These are phyloP conservation scores for Gouania willdenowi DNA, from an alignment of 2,797 vertebrate species.

Conservation along the genomic window DNA sequence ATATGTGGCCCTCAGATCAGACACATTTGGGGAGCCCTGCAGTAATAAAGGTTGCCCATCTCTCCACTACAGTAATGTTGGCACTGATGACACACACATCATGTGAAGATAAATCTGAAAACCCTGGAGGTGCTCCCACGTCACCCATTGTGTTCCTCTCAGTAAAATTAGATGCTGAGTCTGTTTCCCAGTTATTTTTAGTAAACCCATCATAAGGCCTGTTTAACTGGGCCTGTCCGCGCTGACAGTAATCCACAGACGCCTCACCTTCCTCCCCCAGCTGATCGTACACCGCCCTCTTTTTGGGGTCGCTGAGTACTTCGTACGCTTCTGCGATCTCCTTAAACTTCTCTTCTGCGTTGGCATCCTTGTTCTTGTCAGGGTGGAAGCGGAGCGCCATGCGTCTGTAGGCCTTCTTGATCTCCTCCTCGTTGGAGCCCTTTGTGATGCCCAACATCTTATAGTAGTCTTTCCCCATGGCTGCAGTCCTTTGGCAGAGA, in stretches of 20 bases:
- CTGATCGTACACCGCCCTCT: slow-evolving; percentile 92
- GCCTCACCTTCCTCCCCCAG: slow-evolving; percentile 96
- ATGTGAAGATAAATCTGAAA: slow-evolving; percentile 10
- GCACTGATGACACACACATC: slow-evolving; percentile 7
- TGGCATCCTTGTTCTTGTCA: slow-evolving; percentile 96
- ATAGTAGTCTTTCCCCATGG: slow-evolving; percentile 98
- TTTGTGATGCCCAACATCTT: slow-evolving; percentile 92
- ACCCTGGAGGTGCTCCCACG: slow-evolving; percentile 9
- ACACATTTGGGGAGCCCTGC: no score
- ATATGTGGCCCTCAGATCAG: no score
- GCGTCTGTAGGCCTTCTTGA: slow-evolving; percentile 96
- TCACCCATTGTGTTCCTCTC: no score
- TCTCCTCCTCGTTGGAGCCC: slow-evolving; percentile 93
- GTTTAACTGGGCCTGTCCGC: slow-evolving; percentile 7
- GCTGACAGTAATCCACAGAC: background rate
- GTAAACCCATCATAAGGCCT: slow-evolving; percentile 30
- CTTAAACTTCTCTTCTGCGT: slow-evolving; percentile 95
- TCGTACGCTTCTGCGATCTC: slow-evolving; percentile 97
- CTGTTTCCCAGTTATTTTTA: slow-evolving; percentile 32
- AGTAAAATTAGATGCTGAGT: slow-evolving; percentile 32
- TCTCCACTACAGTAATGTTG: slow-evolving; percentile 28
- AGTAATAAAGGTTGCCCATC: no score
- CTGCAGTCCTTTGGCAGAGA: slow-evolving; percentile 37
- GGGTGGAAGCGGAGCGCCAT: slow-evolving; percentile 98
- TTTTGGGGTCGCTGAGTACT: slow-evolving; percentile 97